phyloP scores from a whole-genome alignment of 2,888 invertebrate species.

The Achlya flavicornis region DNA sequence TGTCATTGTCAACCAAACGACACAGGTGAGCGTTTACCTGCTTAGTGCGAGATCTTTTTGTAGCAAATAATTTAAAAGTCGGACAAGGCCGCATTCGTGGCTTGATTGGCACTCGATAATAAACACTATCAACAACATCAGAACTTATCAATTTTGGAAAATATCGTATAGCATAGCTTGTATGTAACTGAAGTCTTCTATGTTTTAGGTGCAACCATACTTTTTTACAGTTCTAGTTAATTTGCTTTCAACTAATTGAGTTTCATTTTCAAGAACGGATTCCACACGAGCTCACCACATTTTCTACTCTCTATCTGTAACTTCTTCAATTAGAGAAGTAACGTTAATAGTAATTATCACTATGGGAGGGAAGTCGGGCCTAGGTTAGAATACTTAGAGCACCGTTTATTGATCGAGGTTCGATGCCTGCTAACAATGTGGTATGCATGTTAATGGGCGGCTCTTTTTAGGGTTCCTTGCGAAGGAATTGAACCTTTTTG shows the following conservation, averaged over 20 bases:
- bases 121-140: no score
- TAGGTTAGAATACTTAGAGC: slow-evolving; percentile 41
- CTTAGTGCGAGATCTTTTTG: no score
- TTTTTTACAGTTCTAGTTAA: no score
- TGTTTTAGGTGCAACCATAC: no score
- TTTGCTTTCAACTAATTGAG: neutral
- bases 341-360: slow-evolving; percentile 47
- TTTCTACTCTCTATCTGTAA: neutral
- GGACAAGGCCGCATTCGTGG: no score
- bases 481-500: neutral
- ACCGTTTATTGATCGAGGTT: slow-evolving; percentile 52
- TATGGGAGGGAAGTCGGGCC: slow-evolving; percentile 32
- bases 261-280: neutral
- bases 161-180: no score
- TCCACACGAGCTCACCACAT: neutral
- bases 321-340: slow-evolving; percentile 40
- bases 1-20: no score
- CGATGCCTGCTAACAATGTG: slow-evolving; percentile 47
- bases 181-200: no score
- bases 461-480: slow-evolving; percentile 27
- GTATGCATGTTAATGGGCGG: slow-evolving; percentile 49
- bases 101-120: no score
- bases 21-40: no score
- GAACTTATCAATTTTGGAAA: no score
- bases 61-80: no score